Conservation (phyloP, 2,888 invertebrate genomes). For the Eilema caniola region DNA sequence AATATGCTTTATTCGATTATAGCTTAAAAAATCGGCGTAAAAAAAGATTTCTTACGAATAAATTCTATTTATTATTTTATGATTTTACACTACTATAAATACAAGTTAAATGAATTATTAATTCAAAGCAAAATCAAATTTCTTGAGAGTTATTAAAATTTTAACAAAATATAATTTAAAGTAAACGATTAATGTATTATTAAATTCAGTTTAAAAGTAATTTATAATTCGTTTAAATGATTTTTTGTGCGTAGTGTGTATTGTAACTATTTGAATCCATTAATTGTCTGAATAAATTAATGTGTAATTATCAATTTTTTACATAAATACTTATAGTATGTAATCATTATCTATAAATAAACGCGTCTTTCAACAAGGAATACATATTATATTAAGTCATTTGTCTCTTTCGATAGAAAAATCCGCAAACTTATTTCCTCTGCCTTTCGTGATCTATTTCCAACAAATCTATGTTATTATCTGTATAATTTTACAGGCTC, state of each 20-base stretch:
- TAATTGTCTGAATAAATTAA: background rate
- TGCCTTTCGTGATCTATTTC: background rate
- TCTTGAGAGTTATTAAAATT: background rate
- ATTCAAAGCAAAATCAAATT: background rate
- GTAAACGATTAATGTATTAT: background rate
- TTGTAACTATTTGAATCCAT: background rate
- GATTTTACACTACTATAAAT: no score
- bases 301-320: background rate
- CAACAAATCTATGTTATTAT: conserved; percentile 7
- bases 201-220: background rate
- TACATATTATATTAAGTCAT: no score
- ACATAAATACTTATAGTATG: no score
- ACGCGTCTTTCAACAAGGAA: no score
- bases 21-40: no score
- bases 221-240: background rate
- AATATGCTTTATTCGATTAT: no score
- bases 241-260: background rate
- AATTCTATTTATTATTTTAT: no score
- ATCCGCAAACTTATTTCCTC: no score
- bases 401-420: background rate
- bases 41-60: no score
- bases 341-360: no score
- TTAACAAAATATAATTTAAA: background rate
- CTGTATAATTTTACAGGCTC: conserved; percentile 25
- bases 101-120: background rate